Conservation (phyloP, 2,888 invertebrate genomes). For the Dasypolia templi region DNA sequence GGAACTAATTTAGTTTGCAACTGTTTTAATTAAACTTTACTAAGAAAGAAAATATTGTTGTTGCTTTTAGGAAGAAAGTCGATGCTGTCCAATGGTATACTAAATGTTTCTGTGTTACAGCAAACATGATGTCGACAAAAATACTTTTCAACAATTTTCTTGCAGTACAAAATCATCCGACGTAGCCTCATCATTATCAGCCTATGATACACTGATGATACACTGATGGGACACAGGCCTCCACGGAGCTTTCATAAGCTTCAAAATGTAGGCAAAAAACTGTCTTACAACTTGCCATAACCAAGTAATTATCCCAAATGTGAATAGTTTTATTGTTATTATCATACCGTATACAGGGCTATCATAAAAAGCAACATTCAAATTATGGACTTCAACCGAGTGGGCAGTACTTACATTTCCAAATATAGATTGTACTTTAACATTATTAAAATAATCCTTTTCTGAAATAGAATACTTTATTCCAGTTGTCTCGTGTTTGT, state of each 20-base stretch:
- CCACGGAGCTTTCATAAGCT: too few species aligned
- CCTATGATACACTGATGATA: too few species aligned
- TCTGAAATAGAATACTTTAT: conserved; percentile 43
- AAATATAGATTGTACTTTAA: conserved; percentile 39
- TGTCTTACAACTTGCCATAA: conserved; percentile 21
- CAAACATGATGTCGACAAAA: not conserved
- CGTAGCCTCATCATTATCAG: too few species aligned
- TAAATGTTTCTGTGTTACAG: not conserved
- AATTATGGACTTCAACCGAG: conserved; percentile 41
- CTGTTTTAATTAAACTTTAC: conserved; percentile 65
- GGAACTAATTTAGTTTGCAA: conserved; percentile 60
- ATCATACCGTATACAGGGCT: conserved; percentile 25
- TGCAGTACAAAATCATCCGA: too few species aligned
- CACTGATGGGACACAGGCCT: too few species aligned
- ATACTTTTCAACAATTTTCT: too few species aligned
- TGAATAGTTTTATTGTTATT: conserved; percentile 49
- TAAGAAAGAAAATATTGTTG: not conserved
- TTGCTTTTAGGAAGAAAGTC: not conserved
- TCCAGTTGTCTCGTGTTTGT: conserved; percentile 8
- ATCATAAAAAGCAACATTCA: conserved; percentile 40
- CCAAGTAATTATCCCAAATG: conserved; percentile 38
- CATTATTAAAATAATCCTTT: conserved; percentile 26
- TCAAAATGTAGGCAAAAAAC: conserved; percentile 14
- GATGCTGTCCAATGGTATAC: not conserved
- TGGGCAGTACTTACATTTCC: conserved; percentile 44